Percentiles rank a stretch among this genome's conserved stretches.
Evolutionary conservation across 2,888 invertebrate species (phyloP).

Genomic region (Perdita meconis): DNA sequence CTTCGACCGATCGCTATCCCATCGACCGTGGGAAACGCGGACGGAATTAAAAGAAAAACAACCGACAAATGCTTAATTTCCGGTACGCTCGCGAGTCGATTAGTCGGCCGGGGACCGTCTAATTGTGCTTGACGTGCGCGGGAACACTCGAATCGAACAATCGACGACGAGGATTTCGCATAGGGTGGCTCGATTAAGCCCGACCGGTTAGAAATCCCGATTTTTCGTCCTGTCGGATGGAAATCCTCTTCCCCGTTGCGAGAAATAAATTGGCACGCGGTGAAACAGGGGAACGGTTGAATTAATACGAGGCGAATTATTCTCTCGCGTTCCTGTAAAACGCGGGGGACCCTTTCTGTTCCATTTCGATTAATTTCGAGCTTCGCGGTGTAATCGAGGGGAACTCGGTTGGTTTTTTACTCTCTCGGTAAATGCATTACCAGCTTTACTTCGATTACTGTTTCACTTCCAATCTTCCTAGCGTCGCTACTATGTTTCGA

Average conservation of each 20-base stretch:
- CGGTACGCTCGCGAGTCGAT: background rate
- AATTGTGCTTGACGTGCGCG: background rate
- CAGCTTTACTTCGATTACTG: no score
- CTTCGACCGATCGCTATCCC: conserved; percentile 10
- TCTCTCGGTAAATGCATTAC: no score
- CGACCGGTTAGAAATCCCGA: background rate
- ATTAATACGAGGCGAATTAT: background rate
- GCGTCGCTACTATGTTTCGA: no score
- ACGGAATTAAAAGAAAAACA: conserved; percentile 45
- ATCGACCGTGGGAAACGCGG: conserved; percentile 9
- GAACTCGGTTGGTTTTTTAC: background rate
- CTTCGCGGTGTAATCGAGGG: background rate
- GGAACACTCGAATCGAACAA: background rate
- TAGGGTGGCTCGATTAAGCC: background rate
- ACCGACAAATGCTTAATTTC: background rate
- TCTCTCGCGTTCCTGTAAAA: background rate
- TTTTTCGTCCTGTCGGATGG: background rate
- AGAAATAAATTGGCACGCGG: background rate
- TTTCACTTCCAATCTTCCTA: no score
- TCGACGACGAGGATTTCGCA: background rate
- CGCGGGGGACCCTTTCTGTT: background rate
- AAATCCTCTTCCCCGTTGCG: background rate
- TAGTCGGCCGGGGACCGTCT: conserved; percentile 4
- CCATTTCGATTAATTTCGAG: background rate
- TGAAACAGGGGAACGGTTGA: background rate